Conservation (phyloP, 2,797 vertebrate species). For the Alectoris magna region DNA sequence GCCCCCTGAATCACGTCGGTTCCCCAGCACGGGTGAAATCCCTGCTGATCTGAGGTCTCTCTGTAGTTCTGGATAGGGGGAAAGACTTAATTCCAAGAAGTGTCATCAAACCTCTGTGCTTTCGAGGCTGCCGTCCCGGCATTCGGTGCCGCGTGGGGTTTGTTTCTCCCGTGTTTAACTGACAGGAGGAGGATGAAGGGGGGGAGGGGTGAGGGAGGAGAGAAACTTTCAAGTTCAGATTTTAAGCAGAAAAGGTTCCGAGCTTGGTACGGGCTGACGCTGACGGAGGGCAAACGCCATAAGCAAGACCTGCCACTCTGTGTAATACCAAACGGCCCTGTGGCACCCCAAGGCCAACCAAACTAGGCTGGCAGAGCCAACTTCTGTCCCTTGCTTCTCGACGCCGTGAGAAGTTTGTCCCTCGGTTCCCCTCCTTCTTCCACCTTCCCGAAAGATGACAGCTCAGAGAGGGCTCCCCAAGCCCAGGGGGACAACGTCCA, state of each 20-base stretch:
- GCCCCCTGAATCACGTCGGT: background rate
- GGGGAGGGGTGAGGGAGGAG: background rate
- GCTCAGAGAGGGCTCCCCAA: background rate
- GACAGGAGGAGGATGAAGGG: background rate
- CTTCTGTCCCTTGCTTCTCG: background rate
- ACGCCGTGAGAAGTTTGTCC: background rate
- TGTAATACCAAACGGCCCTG: rapidly evolving
- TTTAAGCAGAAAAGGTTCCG: background rate
- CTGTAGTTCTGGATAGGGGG: background rate
- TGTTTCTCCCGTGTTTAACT: background rate
- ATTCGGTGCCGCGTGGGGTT: background rate
- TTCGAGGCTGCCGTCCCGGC: background rate
- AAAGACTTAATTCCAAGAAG: background rate
- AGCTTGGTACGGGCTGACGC: rapidly evolving
- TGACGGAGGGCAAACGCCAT: background rate
- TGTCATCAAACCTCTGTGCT: background rate
- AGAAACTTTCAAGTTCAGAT: background rate
- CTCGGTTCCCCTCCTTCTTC: background rate
- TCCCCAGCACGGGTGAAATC: background rate
- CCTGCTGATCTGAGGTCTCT: background rate
- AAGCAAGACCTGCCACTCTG: background rate
- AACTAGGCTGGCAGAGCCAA: background rate
- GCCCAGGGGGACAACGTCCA: rapidly evolving
- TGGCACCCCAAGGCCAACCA: background rate
- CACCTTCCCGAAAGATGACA: background rate